phyloP scores from a whole-genome alignment of 2,888 invertebrate genomes.

The Cephus runcator region DNA sequence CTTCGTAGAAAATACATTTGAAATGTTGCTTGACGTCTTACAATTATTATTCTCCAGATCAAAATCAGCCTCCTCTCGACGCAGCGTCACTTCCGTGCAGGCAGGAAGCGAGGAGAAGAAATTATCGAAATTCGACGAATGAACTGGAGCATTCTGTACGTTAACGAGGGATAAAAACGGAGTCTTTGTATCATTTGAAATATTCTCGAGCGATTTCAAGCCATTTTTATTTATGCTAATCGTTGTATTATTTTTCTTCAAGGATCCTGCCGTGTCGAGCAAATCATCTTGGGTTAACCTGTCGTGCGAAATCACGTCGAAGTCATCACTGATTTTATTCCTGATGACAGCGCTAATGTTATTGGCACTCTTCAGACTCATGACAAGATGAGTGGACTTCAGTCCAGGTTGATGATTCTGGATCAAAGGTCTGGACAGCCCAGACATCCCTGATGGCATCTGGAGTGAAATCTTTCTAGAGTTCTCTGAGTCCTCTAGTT shows the following conservation, averaged over 20 bases:
- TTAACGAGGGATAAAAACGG: not conserved
- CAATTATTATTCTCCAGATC: slow-evolving; percentile 8
- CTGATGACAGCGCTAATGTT: slow-evolving; percentile 1
- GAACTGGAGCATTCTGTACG: not conserved
- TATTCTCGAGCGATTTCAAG: not conserved
- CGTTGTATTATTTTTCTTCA: not conserved
- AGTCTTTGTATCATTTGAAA: not conserved
- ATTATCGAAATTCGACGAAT: slow-evolving; percentile 5
- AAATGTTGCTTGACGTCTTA: not conserved
- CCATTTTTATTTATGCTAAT: not conserved
- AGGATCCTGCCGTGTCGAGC: not conserved
- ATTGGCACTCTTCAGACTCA: slow-evolving; percentile 26
- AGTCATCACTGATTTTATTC: not conserved
- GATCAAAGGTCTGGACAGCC: slow-evolving; percentile 14
- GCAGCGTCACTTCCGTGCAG: slow-evolving; percentile 1
- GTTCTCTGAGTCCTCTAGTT: not conserved
- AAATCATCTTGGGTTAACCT: not conserved
- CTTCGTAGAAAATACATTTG: slow-evolving; percentile 3
- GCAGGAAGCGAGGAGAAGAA: slow-evolving; percentile 9
- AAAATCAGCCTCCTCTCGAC: not conserved
- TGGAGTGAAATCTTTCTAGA: not conserved
- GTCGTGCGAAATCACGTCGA: not conserved
- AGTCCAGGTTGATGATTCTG: slow-evolving; percentile 29
- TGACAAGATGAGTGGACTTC: slow-evolving; percentile 43
- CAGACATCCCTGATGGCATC: slow-evolving; percentile 10